Conservation (phyloP, 2,797 vertebrate genomes). For the Leucoraja ocellata region DNA sequence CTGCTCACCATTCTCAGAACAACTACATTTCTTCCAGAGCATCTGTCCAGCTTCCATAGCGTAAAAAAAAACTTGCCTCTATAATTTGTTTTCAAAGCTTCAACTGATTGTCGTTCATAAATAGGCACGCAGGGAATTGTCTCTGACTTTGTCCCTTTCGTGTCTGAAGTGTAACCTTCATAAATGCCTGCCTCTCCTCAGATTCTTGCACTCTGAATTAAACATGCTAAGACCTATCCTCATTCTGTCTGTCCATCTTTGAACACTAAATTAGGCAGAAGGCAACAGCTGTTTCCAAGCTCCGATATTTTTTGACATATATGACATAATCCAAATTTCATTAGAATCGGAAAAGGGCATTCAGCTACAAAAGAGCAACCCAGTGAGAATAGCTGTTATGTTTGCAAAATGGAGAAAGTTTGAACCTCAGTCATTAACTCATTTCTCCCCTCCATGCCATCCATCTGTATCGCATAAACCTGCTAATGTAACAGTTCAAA, state of each 20-base stretch:
- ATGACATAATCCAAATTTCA: not conserved
- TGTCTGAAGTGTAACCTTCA: constrained; percentile 10
- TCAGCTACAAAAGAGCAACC: not conserved
- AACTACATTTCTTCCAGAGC: not conserved
- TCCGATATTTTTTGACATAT: not conserved
- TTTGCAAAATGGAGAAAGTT: not conserved
- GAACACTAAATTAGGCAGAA: constrained; percentile 23
- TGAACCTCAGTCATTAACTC: not conserved
- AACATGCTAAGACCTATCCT: constrained; percentile 28
- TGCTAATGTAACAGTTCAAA: not conserved
- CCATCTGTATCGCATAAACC: not conserved
- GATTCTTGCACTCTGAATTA: not conserved
- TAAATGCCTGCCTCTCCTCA: not conserved
- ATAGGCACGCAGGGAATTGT: not conserved
- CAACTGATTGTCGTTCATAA: not conserved
- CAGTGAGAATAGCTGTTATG: not conserved
- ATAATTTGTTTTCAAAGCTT: not conserved
- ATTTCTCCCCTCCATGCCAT: not conserved
- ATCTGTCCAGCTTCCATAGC: not conserved
- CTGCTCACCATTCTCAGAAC: not conserved
- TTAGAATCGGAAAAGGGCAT: not conserved
- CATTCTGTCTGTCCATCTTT: constrained; percentile 28
- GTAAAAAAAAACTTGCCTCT: not conserved
- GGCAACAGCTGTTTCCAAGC: constrained; percentile 12
- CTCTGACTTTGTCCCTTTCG: not conserved